Evolutionary conservation across 2,888 invertebrate genomes (phyloP).

Genomic region (Monoplex corrugatus): DNA sequence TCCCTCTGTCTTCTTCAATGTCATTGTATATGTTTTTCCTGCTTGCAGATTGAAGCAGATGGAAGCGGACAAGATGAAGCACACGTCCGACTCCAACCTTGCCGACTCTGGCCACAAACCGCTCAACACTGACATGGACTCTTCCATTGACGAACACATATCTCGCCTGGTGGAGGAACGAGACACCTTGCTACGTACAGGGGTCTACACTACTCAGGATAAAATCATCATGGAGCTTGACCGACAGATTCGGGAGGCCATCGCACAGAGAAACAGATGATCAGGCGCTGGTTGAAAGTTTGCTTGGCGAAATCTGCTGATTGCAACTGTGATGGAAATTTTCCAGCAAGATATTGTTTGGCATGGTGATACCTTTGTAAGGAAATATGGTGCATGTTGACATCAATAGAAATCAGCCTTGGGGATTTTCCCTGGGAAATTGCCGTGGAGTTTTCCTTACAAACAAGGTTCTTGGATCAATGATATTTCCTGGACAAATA

Average conservation of each 20-base stretch:
- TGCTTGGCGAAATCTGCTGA: too few species aligned
- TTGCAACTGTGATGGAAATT: too few species aligned
- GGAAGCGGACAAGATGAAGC: conserved; percentile 71
- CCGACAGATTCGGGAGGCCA: conserved; percentile 80
- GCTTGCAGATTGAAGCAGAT: conserved; percentile 70
- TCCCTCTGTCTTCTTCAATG: too few species aligned
- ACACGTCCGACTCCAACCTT: conserved; percentile 62
- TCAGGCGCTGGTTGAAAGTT: too few species aligned
- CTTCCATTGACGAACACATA: conserved; percentile 78
- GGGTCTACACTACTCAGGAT: conserved; percentile 81
- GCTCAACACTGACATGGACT: conserved; percentile 60
- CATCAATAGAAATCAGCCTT: too few species aligned
- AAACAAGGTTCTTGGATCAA: too few species aligned
- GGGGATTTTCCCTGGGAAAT: too few species aligned
- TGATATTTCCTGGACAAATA: too few species aligned
- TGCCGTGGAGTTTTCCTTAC: too few species aligned
- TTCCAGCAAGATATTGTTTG: too few species aligned
- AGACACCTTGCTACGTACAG: conserved; percentile 81
- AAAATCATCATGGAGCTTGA: conserved; percentile 82
- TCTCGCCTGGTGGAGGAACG: conserved; percentile 80
- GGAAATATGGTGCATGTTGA: too few species aligned
- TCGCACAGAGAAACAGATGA: conserved; percentile 70
- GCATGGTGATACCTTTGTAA: too few species aligned
- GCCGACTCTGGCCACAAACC: conserved; percentile 52
- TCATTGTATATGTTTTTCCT: background rate